A percentile compares a stretch with the other conserved stretches of the same genome.
Evolutionary conservation across 2,113 vertebrate genomes (phyloP).

Genomic region (Mandrillus leucophaeus): DNA sequence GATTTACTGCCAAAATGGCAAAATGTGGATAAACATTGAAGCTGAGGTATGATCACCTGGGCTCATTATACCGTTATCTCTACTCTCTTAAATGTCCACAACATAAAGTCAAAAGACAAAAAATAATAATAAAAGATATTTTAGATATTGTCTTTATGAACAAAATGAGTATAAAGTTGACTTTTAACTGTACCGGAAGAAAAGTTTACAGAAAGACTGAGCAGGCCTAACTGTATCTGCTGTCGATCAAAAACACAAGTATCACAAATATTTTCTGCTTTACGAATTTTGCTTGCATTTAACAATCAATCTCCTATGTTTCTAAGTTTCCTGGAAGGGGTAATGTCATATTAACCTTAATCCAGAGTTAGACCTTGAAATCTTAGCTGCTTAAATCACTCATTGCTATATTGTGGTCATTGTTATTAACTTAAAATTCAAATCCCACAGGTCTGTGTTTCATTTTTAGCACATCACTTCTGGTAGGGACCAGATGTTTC

Average conservation of each 20-base stretch:
- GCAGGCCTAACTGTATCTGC: neutral
- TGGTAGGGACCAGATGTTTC: constrained; percentile 68
- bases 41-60: neutral
- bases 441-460: neutral
- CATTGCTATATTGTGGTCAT: neutral
- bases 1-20: neutral
- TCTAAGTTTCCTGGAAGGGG: neutral
- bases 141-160: neutral
- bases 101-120: constrained; percentile 12
- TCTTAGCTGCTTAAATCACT: neutral
- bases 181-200: neutral
- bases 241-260: neutral
- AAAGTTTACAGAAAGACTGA: neutral
- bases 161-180: neutral
- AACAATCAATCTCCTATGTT: neutral
- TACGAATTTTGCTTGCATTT: neutral
- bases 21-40: neutral
- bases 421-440: constrained; percentile 9
- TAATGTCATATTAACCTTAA: neutral
- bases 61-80: neutral
- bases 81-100: neutral
- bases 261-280: neutral
- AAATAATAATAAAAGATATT: neutral
- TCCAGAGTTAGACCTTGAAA: neutral
- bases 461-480: constrained; percentile 15